Evolutionary conservation across 2,888 invertebrate species (phyloP), one percentile per base, ranked within the genome.

Genomic region (Lobophora halterata): DNA sequence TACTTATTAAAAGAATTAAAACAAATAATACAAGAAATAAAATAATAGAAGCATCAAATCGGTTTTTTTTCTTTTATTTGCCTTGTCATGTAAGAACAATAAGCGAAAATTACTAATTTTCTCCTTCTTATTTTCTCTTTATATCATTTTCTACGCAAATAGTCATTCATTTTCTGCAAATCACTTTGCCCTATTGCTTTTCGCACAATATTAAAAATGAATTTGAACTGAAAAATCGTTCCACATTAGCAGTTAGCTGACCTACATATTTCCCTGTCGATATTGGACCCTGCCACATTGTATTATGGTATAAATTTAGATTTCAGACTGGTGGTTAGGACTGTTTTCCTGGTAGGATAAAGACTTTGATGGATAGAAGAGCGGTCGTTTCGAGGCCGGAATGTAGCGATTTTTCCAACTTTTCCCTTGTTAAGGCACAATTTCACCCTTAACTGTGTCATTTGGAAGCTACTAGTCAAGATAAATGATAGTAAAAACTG

Each of bases 341-440:
- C 20, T 34, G 46, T 46, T 38, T 14, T 33, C 19, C 28, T 19
- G 30, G 14, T 28, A 4, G 31, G 6, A 18, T 14, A 16, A 3
- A 24, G 59, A 57, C 59, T 38, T 44, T 57, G 59, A 59, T 54
- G 47, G 50, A 59, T 59, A 50, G 50, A 26, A 27, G n/a, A 12
- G 19, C 23, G 20, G 25, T 24, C 32, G 36, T 23, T 31, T 24
- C 32, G 42, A 47, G 52, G 39, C 20, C 36, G 31, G 7, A 2
- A 5, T 9, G 20, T 18, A 31, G 41, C 42, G 19, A 43, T 43
- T 37, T 40, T 37, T 43, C 42, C 9, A 37, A 43, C 42, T 37
- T 32, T 30, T 23, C 28, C 18, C 42, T 33, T 37, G 32, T 31
- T 17, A 41, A 30, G 14, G 29, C 19, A 18, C 19, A 33, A 33